These are phyloP conservation scores for Atherinosoma microstoma DNA, from an alignment of 2,797 vertebrate species.

Conservation along the genomic window DNA sequence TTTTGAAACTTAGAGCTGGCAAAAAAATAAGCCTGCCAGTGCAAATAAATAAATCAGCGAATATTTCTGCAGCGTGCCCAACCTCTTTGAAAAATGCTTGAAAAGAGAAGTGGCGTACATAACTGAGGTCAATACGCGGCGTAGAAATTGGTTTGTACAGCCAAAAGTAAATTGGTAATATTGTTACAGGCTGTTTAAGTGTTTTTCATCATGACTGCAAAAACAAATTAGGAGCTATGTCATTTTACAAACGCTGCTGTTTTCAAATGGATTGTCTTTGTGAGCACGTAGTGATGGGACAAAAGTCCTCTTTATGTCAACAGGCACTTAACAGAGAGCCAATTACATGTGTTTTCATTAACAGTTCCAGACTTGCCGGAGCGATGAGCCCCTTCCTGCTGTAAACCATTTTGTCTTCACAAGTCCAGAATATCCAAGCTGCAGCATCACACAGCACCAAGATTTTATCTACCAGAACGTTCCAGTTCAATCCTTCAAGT, in stretches of 20 bases:
- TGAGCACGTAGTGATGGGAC: neutral
- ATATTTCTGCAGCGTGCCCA: conserved; percentile 5
- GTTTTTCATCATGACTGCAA: conserved; percentile 11
- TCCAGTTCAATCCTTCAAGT: conserved; percentile 1
- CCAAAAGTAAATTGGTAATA: conserved; percentile 19
- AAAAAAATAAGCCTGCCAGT: neutral
- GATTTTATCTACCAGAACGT: neutral
- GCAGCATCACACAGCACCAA: neutral
- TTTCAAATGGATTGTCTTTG: conserved; percentile 15
- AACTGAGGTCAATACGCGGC: conserved; percentile 5
- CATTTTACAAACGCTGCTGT: conserved; percentile 13
- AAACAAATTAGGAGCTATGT: neutral
- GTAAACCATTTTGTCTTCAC: conserved; percentile 1
- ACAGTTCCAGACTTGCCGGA: neutral
- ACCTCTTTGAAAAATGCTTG: conserved; percentile 14
- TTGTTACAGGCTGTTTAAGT: neutral
- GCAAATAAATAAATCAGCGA: conserved; percentile 27
- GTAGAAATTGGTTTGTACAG: conserved; percentile 2
- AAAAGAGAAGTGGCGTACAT: conserved; percentile 5
- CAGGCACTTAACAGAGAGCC: neutral
- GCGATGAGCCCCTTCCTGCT: neutral
- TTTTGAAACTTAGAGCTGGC: conserved; percentile 14
- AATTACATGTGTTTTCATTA: neutral
- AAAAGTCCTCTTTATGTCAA: conserved; percentile 12
- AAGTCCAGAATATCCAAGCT: conserved; percentile 5